Evolutionary conservation across 2,113 vertebrate genomes (phyloP).

Genomic region (Caretta caretta): DNA sequence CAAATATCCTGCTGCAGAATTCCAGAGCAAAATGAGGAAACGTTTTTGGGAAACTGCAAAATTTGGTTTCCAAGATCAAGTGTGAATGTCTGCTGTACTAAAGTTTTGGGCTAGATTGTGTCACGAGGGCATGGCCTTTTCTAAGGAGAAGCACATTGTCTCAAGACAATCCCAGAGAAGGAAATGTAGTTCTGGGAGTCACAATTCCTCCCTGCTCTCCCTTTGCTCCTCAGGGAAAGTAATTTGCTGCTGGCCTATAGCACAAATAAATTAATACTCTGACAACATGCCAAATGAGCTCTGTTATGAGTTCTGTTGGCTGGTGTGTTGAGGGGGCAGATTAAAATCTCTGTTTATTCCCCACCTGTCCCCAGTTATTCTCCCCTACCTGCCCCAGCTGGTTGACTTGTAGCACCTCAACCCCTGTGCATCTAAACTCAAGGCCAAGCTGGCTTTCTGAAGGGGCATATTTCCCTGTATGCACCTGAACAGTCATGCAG

Average conservation of each 20-base stretch:
- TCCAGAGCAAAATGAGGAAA: neutral
- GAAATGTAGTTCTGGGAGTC: no score
- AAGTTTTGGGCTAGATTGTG: neutral
- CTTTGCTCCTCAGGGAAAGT: neutral
- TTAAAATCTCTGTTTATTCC: neutral
- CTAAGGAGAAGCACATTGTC: neutral
- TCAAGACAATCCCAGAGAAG: no score
- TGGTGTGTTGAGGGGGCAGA: neutral
- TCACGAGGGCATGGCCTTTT: neutral
- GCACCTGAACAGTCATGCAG: neutral
- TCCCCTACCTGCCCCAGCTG: neutral
- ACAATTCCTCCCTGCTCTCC: neutral
- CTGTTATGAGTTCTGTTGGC: neutral
- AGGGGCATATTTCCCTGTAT: neutral
- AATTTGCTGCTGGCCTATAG: neutral
- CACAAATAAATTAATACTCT: neutral
- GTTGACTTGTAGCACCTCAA: neutral
- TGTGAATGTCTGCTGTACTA: neutral
- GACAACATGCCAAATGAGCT: neutral
- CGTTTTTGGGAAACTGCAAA: neutral
- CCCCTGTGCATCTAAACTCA: neutral
- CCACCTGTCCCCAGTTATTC: neutral
- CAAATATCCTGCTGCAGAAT: neutral
- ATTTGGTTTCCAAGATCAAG: neutral
- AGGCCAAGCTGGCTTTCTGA: neutral